Evolutionary conservation across 1,140 invertebrate species (phyloP).

Genomic region (Spodoptera frugiperda): DNA sequence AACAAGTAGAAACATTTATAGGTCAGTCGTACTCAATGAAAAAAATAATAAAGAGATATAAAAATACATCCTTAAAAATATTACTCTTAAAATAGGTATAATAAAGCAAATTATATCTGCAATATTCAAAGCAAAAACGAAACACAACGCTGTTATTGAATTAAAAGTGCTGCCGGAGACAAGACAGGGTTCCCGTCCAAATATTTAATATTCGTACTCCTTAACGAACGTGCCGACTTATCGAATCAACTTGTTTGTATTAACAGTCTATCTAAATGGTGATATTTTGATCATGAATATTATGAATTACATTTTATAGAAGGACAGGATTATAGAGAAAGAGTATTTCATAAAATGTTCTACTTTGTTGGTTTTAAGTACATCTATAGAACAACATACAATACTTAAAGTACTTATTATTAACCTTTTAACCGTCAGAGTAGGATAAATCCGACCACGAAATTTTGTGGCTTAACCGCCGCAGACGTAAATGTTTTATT

Average conservation of each 20-base stretch:
- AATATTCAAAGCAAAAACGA: slow-evolving; percentile 10
- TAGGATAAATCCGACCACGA: no score
- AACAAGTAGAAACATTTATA: no score
- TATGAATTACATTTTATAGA: slow-evolving; percentile 10
- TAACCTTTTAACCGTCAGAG: no score
- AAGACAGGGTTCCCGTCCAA: slow-evolving; percentile 29
- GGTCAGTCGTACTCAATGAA: no score
- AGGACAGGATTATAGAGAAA: background rate
- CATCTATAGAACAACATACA: no score
- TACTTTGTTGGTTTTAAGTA: background rate
- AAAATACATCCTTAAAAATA: no score
- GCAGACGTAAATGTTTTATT: no score
- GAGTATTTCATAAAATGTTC: background rate
- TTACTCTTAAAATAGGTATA: no score
- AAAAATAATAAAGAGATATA: no score
- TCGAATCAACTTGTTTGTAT: slow-evolving; percentile 50
- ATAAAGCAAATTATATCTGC: background rate
- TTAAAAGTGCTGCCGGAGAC: slow-evolving; percentile 29
- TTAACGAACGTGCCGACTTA: slow-evolving; percentile 48
- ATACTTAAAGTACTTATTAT: no score
- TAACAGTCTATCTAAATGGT: slow-evolving; percentile 3
- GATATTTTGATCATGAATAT: slow-evolving; percentile 24
- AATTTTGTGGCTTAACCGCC: no score
- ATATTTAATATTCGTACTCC: slow-evolving; percentile 51
- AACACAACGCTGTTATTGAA: slow-evolving; percentile 10